Evolutionary conservation across 2,797 vertebrate species (phyloP).

Genomic region (Odontamblyopus lacepedii): DNA sequence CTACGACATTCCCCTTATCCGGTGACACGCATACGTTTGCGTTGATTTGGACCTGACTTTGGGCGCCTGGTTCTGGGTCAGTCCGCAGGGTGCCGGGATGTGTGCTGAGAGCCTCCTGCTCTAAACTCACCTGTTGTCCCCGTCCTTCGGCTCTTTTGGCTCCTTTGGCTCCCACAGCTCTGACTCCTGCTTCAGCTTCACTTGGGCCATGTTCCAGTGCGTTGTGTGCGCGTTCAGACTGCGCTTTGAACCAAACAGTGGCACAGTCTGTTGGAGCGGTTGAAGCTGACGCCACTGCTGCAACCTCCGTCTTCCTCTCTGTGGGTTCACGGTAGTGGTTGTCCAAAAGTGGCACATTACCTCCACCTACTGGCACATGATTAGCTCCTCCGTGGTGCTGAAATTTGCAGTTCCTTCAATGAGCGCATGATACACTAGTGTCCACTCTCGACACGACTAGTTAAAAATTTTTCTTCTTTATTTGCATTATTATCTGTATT

Average conservation of each 20-base stretch:
- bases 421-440: no score
- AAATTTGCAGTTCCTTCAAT: background rate
- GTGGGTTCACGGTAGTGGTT: background rate
- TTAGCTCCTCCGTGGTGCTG: no score
- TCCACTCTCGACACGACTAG: no score
- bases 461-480: no score
- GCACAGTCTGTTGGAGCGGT: no score
- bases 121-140: background rate
- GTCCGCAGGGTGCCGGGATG: no score
- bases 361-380: background rate
- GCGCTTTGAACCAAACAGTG: no score
- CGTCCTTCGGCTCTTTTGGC: background rate
- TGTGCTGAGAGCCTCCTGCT: background rate
- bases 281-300: background rate
- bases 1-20: no score
- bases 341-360: background rate
- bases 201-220: background rate
- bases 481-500: no score
- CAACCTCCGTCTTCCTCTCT: background rate
- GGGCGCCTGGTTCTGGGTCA: no score
- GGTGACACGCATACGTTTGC: no score
- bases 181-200: background rate
- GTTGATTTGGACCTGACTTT: no score
- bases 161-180: background rate
- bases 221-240: background rate